phyloP scores from a whole-genome alignment of 2,888 invertebrate genomes.

The Nomada ferruginata region DNA sequence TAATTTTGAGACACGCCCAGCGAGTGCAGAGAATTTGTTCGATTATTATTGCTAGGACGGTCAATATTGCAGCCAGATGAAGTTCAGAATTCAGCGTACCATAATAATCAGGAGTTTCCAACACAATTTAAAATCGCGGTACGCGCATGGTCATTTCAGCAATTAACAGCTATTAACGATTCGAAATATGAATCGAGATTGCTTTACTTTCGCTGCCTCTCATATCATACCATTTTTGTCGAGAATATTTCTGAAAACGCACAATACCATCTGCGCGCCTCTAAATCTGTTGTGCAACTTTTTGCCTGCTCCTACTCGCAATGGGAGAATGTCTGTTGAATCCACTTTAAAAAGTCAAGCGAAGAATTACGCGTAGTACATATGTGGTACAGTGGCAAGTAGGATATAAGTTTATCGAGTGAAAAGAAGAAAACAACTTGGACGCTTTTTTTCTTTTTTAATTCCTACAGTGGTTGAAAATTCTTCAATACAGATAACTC shows the following conservation, averaged over 20 bases:
- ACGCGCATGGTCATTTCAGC: not conserved
- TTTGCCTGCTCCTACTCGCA: not conserved
- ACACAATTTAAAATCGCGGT: slow-evolving; percentile 11
- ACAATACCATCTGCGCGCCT: not conserved
- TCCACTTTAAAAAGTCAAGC: not conserved
- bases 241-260: not conserved
- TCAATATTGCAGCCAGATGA: slow-evolving; percentile 35
- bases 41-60: slow-evolving; percentile 11
- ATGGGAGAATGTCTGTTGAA: not conserved
- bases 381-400: slow-evolving; percentile 34
- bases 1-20: too few relatives aligned
- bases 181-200: not conserved
- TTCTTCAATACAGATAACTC: slow-evolving; percentile 27
- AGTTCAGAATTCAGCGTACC: not conserved
- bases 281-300: not conserved
- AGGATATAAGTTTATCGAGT: slow-evolving; percentile 33
- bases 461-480: slow-evolving; percentile 19
- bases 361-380: slow-evolving; percentile 32
- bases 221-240: not conserved
- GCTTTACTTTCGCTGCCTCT: not conserved
- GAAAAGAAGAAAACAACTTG: slow-evolving; percentile 20
- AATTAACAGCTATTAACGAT: not conserved
- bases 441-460: slow-evolving; percentile 33
- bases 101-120: not conserved
- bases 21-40: not conserved